Evolutionary conservation across 2,888 invertebrate species (phyloP).

Genomic region (Lasioglossum leucozonium): DNA sequence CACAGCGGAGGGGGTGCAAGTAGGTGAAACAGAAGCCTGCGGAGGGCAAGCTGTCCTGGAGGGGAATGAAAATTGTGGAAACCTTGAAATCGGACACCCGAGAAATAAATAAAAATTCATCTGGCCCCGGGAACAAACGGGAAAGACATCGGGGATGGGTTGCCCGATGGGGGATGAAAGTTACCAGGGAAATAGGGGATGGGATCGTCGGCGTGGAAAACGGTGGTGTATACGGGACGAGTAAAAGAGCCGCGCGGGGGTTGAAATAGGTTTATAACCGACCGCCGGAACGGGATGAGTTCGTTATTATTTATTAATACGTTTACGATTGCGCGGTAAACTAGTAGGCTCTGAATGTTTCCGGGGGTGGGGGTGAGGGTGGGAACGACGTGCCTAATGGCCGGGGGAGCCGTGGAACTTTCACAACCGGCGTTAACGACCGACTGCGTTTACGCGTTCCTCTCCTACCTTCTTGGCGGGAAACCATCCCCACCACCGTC

Average conservation of each 20-base stretch:
- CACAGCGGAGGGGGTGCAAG: not conserved
- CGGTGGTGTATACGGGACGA: not conserved
- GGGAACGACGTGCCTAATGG: slow-evolving; percentile 70
- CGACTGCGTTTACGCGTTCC: slow-evolving; percentile 65
- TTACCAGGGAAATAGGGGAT: not conserved
- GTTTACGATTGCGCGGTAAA: slow-evolving; percentile 73
- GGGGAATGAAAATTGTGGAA: not conserved
- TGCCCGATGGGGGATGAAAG: not conserved
- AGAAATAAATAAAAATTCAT: slow-evolving; percentile 11
- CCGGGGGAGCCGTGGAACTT: slow-evolving; percentile 70
- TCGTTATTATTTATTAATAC: slow-evolving; percentile 73
- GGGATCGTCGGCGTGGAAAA: not conserved
- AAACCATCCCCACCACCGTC: not conserved
- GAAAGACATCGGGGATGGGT: not conserved
- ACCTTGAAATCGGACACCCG: not conserved
- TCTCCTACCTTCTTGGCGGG: slow-evolving; percentile 5
- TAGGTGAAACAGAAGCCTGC: not conserved
- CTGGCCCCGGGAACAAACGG: not conserved
- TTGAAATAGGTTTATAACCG: not conserved
- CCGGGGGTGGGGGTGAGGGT: slow-evolving; percentile 31
- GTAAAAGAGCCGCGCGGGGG: not conserved
- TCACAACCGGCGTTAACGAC: slow-evolving; percentile 74
- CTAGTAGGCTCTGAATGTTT: slow-evolving; percentile 53
- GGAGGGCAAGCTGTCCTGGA: not conserved
- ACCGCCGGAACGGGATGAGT: slow-evolving; percentile 22